Evolutionary conservation across 2,888 invertebrate genomes (phyloP), one percentile per base, ranked within the genome.

Genomic region (Caenorhabditis imperialis): DNA sequence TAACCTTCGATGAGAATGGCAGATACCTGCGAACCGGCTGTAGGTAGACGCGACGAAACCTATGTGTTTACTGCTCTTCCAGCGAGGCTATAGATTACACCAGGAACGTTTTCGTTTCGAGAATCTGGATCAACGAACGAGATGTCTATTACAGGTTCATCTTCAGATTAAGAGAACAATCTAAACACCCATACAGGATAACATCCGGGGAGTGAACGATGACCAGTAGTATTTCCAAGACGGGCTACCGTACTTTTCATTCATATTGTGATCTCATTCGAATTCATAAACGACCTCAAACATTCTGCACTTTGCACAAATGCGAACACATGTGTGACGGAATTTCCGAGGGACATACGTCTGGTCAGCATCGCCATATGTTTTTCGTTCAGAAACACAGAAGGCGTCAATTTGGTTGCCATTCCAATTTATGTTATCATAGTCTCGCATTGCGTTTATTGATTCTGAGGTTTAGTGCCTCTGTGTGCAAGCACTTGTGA

Each of bases 291-390:
- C 53, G 45, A 38, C 61, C 62, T 53, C 53, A n/a, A n/a, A n/a
- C n/a, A n/a, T n/a, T n/a, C n/a, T n/a, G 30, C 30, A 18, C 20
- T 16, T 25, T n/a, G 44, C 53, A 23, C 55, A 55, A 58, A 67
- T 51, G 57, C 16, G 50, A 67, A 69, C 69, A 69, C 44, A 45
- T 69, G 51, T 69, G 47, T 51, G 60, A 60, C 22, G 55, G 48
- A 40, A 54, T 38, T n/a, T n/a, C n/a, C n/a, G n/a, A n/a, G n/a
- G n/a, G n/a, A n/a, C n/a, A n/a, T n/a, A n/a, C n/a, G n/a, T n/a
- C n/a, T n/a, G n/a, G n/a, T n/a, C 22, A 30, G 37, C 3, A 10
- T 10, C 33, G 23, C 40, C 62, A 62, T 53, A 44, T 62, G 62
- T 48, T 61, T 40, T 16, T 7, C 27, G 30, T 61, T 33, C 10